Evolutionary conservation across 2,797 vertebrate species (phyloP).

Genomic region (Peromyscus melanophrys): DNA sequence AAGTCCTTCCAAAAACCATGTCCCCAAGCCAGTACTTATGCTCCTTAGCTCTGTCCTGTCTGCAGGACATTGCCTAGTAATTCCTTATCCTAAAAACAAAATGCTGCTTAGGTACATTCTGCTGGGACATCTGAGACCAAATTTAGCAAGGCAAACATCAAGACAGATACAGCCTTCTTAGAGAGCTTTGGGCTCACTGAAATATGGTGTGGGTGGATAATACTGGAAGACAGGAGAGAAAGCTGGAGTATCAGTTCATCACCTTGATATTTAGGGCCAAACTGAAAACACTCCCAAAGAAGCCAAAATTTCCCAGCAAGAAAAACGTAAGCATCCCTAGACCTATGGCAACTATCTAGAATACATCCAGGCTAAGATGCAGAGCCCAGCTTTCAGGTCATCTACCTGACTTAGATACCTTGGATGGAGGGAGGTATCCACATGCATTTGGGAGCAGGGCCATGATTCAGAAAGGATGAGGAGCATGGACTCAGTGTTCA

Average conservation of each 20-base stretch:
- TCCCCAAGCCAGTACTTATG: neutral
- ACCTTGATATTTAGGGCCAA: neutral
- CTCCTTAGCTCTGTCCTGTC: neutral
- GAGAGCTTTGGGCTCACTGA: neutral
- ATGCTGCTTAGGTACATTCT: neutral
- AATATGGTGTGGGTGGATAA: fast-evolving
- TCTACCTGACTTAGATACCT: neutral
- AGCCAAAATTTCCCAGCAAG: neutral
- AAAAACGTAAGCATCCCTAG: neutral
- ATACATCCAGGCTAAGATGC: neutral
- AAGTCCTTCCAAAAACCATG: neutral
- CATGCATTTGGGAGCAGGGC: neutral
- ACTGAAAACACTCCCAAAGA: neutral
- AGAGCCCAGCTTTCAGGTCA: neutral
- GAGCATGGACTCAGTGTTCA: neutral
- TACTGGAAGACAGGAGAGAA: neutral
- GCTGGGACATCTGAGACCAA: neutral
- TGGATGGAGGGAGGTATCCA: too few species aligned
- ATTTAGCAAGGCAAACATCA: neutral
- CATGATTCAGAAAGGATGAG: neutral
- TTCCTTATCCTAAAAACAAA: neutral
- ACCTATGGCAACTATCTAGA: neutral
- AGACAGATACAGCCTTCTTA: neutral
- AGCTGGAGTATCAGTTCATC: neutral
- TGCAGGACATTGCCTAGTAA: neutral